Evolutionary conservation across 37 sponge, comb jelly and placozoan species (phyloP).

Genomic region (Oscarella lobularis): DNA sequence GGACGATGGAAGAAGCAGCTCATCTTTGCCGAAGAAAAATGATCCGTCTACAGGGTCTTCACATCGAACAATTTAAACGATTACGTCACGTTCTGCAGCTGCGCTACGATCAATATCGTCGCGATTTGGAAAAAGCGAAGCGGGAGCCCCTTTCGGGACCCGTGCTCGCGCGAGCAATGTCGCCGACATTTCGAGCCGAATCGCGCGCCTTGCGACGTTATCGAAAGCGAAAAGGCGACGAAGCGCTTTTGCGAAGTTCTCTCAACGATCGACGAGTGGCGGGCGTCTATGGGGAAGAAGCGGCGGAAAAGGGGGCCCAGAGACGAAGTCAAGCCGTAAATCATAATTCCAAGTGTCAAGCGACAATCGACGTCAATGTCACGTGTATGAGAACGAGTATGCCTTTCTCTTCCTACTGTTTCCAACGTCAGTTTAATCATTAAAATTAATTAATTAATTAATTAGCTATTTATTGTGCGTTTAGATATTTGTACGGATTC

Average conservation of each 20-base stretch:
- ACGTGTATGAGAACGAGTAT: background rate
- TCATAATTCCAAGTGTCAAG: background rate
- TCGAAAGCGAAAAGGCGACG: background rate
- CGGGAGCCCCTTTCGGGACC: background rate
- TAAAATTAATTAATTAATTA: too few species aligned
- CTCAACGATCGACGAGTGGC: background rate
- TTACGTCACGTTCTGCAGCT: background rate
- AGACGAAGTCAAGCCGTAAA: background rate
- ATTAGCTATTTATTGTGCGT: too few species aligned
- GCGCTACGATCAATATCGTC: background rate
- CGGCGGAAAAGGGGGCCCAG: background rate
- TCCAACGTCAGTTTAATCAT: background rate
- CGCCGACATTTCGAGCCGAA: background rate
- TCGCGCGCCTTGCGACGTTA: background rate
- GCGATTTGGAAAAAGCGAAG: background rate
- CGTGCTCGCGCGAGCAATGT: background rate
- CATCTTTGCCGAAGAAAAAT: background rate
- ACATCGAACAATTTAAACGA: background rate
- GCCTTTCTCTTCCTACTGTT: background rate
- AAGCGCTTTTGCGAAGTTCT: background rate
- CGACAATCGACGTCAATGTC: background rate
- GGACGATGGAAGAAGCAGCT: background rate
- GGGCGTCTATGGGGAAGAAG: background rate
- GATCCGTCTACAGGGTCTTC: background rate
- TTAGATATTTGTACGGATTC: background rate